phyloP scores from a whole-genome alignment of 2,888 invertebrate genomes.

The Eurytoma adleriae region DNA sequence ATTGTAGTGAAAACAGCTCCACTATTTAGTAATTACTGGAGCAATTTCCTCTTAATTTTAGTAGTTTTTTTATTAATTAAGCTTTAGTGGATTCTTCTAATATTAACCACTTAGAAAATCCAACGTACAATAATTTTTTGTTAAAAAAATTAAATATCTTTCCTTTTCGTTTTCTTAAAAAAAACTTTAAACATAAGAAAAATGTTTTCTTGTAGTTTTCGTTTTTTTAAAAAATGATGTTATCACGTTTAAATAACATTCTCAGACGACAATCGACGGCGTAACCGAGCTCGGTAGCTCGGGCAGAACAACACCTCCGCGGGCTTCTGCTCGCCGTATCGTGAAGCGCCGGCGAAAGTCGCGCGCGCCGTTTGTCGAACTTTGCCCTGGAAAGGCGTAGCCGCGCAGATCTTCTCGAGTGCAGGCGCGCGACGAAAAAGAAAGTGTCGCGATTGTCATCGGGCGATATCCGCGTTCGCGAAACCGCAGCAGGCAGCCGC shows the following conservation, averaged over 20 bases:
- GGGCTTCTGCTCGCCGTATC: background rate
- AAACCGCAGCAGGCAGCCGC: constrained; percentile 18
- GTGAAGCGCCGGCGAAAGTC: background rate
- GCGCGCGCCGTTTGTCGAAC: constrained; percentile 3
- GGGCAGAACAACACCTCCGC: constrained; percentile 1
- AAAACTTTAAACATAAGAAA: too few species aligned
- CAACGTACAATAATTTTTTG: too few species aligned
- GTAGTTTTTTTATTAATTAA: too few species aligned
- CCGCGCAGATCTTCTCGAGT: background rate
- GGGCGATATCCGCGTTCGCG: constrained; percentile 43
- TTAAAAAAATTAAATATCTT: too few species aligned
- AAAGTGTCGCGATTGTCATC: constrained; percentile 53
- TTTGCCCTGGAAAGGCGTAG: constrained; percentile 35
- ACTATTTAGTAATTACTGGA: too few species aligned
- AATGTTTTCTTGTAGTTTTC: too few species aligned
- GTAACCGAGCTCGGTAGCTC: background rate
- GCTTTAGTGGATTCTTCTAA: too few species aligned
- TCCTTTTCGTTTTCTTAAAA: background rate
- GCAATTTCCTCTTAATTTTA: too few species aligned
- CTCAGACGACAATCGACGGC: background rate
- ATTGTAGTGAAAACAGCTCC: background rate
- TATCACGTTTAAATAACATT: too few species aligned
- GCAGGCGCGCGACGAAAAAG: constrained; percentile 34
- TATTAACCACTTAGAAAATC: too few species aligned
- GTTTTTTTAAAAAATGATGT: too few species aligned